Conservation (phyloP, 1,140 invertebrate genomes). For the Procambarus virginalis region DNA sequence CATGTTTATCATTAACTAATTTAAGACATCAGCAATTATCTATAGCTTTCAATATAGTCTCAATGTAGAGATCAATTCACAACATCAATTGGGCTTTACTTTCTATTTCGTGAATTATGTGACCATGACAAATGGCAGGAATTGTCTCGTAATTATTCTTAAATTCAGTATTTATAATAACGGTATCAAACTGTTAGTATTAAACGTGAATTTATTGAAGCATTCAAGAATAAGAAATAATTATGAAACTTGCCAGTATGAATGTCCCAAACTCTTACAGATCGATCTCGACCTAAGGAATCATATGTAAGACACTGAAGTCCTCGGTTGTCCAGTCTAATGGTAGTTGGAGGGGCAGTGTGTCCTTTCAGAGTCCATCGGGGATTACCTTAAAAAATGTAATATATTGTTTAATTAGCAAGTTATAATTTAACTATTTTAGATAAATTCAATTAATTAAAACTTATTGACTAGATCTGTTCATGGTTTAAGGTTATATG, state of each 20-base stretch:
- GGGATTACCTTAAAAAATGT: constrained; percentile 78
- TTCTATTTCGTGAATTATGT: too few species aligned
- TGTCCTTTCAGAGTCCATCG: constrained; percentile 84
- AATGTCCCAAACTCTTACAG: constrained; percentile 86
- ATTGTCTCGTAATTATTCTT: neutral
- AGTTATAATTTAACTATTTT: neutral
- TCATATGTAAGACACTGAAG: constrained; percentile 83
- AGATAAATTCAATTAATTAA: too few species aligned
- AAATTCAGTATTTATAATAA: neutral
- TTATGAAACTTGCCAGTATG: constrained; percentile 79
- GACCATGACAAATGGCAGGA: neutral
- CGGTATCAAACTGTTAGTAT: neutral
- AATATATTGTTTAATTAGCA: neutral
- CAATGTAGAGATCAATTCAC: too few species aligned
- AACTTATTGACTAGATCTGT: too few species aligned
- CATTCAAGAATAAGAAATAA: neutral
- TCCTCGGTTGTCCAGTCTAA: constrained; percentile 83
- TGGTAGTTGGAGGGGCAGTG: constrained; percentile 82
- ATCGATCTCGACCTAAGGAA: constrained; percentile 81
- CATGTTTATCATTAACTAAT: neutral
- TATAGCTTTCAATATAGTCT: neutral
- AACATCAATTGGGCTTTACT: too few species aligned
- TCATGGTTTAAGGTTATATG: too few species aligned
- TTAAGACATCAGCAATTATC: neutral
- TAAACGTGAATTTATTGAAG: neutral